Percentiles rank a stretch among this genome's conserved stretches.
Conservation (phyloP, 2,113 vertebrate species). For the Brachirus orientalis region DNA sequence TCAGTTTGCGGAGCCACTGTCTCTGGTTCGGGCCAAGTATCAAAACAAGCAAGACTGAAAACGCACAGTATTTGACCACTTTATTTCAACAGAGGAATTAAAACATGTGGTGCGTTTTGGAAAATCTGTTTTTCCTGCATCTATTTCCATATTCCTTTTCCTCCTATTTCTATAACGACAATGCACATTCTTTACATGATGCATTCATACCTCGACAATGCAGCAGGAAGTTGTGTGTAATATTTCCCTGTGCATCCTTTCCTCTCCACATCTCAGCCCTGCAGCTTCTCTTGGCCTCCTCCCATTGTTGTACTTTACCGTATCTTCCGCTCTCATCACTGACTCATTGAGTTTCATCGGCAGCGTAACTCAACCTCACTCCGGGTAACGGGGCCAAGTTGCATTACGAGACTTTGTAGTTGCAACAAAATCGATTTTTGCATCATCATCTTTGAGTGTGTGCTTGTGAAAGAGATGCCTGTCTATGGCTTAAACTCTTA, state of each 20-base stretch:
- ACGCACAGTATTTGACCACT: too few species aligned
- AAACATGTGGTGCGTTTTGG: too few species aligned
- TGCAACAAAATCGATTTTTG: slow-evolving; percentile 56
- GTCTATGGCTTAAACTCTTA: neutral
- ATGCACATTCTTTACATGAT: neutral
- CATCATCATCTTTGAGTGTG: neutral
- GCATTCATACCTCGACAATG: neutral
- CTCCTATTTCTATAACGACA: neutral
- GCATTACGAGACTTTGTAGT: slow-evolving; percentile 41
- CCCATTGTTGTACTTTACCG: slow-evolving; percentile 17
- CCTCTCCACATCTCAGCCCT: neutral
- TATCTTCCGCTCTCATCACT: slow-evolving; percentile 26
- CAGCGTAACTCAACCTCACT: slow-evolving; percentile 46
- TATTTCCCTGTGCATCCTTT: slow-evolving; percentile 4
- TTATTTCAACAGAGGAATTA: too few species aligned
- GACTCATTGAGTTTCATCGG: slow-evolving; percentile 53
- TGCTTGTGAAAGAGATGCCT: slow-evolving; percentile 4
- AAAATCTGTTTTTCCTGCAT: neutral
- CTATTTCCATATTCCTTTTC: neutral
- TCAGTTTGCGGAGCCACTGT: too few species aligned
- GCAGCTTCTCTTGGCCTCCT: neutral
- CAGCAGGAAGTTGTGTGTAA: neutral
- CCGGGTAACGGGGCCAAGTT: slow-evolving; percentile 16
- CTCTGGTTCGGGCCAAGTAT: too few species aligned
- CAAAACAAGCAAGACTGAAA: too few species aligned